phyloP scores from a whole-genome alignment of 2,888 invertebrate genomes.

The Megamerina dolium region DNA sequence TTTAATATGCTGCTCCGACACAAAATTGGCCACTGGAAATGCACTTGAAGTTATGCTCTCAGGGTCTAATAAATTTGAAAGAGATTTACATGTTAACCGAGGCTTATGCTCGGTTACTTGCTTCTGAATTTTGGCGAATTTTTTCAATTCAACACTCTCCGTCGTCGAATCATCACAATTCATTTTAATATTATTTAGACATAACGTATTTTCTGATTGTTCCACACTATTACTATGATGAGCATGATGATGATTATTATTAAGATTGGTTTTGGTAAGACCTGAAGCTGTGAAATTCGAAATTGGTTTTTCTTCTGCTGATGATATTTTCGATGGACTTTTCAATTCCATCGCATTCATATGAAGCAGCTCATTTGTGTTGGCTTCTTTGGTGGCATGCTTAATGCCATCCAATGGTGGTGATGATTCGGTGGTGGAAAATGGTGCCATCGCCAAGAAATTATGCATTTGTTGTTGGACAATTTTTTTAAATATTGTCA shows the following conservation, averaged over 20 bases:
- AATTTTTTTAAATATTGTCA: too few species aligned
- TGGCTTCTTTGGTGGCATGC: constrained; percentile 4
- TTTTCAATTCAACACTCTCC: constrained; percentile 15
- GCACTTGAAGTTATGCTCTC: constrained; percentile 27
- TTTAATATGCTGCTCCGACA: constrained; percentile 5
- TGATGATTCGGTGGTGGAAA: constrained; percentile 21
- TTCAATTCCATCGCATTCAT: constrained; percentile 3
- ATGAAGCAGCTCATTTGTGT: constrained; percentile 4
- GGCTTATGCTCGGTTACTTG: constrained; percentile 54
- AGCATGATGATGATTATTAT: background rate
- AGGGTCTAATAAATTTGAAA: constrained; percentile 59
- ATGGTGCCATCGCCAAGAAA: constrained; percentile 36
- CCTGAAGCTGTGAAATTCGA: background rate
- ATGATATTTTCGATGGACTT: background rate
- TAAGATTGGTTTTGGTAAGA: background rate
- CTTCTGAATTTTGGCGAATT: constrained; percentile 36
- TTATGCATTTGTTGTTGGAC: constrained; percentile 53
- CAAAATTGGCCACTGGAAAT: constrained; percentile 5
- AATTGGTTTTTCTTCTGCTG: background rate
- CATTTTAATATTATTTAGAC: background rate
- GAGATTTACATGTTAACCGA: constrained; percentile 58
- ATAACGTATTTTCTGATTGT: background rate
- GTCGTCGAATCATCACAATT: constrained; percentile 10
- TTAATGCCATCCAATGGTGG: constrained; percentile 36
- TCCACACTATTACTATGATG: background rate